These are phyloP conservation scores for Eurytoma californica DNA, from an alignment of 2,888 invertebrate species.

Conservation along the genomic window DNA sequence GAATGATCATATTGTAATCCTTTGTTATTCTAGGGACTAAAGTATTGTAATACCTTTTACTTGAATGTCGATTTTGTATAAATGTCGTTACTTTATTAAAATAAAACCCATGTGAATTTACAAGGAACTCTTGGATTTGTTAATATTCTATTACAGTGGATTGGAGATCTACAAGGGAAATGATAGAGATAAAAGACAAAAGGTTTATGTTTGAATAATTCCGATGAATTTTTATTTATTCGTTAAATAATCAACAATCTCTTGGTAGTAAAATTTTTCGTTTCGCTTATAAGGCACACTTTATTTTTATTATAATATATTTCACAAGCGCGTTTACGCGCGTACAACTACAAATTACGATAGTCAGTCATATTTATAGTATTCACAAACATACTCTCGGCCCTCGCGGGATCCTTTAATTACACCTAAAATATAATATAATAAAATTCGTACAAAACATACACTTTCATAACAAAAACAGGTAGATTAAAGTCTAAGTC, in stretches of 20 bases:
- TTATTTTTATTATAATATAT: constrained; percentile 45
- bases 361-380: constrained; percentile 70
- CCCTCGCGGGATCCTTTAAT: constrained; percentile 29
- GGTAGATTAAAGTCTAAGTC: constrained; percentile 65
- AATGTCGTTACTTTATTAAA: too few species aligned
- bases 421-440: constrained; percentile 55
- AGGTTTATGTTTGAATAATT: constrained; percentile 36
- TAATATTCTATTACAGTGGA: too few species aligned
- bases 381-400: constrained; percentile 66
- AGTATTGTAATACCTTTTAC: too few species aligned
- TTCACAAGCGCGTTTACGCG: constrained; percentile 46
- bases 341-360: constrained; percentile 55
- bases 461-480: constrained; percentile 70
- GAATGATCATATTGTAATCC: too few species aligned
- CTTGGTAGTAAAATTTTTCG: constrained; percentile 51
- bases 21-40: too few species aligned
- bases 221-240: constrained; percentile 51
- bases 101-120: too few species aligned
- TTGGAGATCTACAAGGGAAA: neutral
- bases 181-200: neutral
- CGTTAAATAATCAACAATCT: constrained; percentile 55
- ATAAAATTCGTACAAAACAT: constrained; percentile 72
- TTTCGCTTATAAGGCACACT: constrained; percentile 55
- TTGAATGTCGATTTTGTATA: too few species aligned
- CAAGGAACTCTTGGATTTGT: too few species aligned